Conservation (phyloP, 2,113 vertebrate genomes). For the Syrmaticus mikado region DNA sequence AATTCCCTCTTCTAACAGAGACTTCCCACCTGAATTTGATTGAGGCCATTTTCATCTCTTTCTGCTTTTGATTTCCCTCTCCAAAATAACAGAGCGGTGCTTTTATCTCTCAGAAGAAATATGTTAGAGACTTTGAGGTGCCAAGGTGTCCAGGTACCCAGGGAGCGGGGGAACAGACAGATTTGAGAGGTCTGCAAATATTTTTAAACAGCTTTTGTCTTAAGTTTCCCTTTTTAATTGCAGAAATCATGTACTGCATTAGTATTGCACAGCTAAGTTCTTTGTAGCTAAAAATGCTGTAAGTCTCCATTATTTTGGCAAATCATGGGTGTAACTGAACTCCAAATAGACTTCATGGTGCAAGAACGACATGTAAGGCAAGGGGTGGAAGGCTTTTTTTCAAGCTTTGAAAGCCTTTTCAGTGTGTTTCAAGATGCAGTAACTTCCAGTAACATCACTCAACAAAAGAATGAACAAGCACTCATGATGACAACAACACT, state of each 20-base stretch:
- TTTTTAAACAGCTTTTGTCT: slow-evolving; percentile 45
- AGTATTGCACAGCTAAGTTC: neutral
- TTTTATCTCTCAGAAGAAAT: slow-evolving; percentile 54
- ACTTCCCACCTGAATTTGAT: slow-evolving; percentile 45
- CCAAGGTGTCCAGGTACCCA: neutral
- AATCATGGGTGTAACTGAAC: slow-evolving; percentile 21
- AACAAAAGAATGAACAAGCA: neutral
- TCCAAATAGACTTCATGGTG: neutral
- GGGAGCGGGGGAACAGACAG: slow-evolving; percentile 24
- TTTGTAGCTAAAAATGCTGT: neutral
- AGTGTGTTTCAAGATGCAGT: neutral
- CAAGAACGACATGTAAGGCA: slow-evolving; percentile 6
- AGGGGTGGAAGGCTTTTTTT: neutral
- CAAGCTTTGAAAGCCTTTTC: slow-evolving; percentile 12
- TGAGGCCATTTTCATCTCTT: slow-evolving; percentile 34
- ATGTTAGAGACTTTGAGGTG: slow-evolving; percentile 44
- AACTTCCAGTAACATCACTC: neutral
- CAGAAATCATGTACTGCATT: slow-evolving; percentile 2
- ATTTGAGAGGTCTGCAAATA: slow-evolving; percentile 49
- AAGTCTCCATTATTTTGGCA: neutral
- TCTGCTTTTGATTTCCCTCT: slow-evolving; percentile 19
- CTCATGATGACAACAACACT: neutral
- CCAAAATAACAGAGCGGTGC: neutral
- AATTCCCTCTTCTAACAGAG: slow-evolving; percentile 26
- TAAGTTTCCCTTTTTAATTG: slow-evolving; percentile 43